Conservation (phyloP, 2,888 invertebrate species). For the Cheilosia vernalis region DNA sequence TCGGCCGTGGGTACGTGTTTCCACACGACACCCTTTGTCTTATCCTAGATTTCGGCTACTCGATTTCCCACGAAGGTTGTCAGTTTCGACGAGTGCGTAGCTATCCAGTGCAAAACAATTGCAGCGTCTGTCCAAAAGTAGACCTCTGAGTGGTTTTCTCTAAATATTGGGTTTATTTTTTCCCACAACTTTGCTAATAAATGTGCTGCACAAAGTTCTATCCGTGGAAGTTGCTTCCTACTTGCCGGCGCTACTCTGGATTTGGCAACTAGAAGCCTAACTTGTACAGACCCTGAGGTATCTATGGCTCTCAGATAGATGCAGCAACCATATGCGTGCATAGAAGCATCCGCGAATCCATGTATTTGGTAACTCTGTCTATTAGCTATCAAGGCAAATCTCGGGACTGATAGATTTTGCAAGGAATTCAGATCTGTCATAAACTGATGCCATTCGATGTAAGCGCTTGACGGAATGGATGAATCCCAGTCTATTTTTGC, state of each 20-base stretch:
- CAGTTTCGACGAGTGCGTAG: not conserved
- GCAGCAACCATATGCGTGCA: no score
- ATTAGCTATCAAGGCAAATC: no score
- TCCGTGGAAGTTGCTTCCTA: constrained; percentile 50
- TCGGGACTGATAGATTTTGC: no score
- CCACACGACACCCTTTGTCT: constrained; percentile 32
- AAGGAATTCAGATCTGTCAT: no score
- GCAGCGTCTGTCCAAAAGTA: constrained; percentile 7
- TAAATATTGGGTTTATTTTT: not conserved
- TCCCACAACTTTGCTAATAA: not conserved
- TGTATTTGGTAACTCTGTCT: no score
- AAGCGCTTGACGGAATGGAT: constrained; percentile 5
- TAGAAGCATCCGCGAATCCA: no score
- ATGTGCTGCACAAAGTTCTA: constrained; percentile 55
- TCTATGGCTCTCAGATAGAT: constrained; percentile 23
- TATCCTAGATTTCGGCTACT: constrained; percentile 52
- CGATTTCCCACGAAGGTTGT: constrained; percentile 41
- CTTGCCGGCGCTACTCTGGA: constrained; percentile 61
- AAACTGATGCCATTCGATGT: constrained; percentile 10
- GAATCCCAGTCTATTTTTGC: constrained; percentile 53
- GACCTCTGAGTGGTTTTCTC: not conserved
- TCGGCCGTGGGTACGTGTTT: constrained; percentile 40
- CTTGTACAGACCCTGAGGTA: constrained; percentile 1
- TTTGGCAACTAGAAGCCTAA: constrained; percentile 45
- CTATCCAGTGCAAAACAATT: constrained; percentile 9